These are phyloP conservation scores for Zonitis immaculata DNA, from an alignment of 2,888 invertebrate species.

Conservation along the genomic window DNA sequence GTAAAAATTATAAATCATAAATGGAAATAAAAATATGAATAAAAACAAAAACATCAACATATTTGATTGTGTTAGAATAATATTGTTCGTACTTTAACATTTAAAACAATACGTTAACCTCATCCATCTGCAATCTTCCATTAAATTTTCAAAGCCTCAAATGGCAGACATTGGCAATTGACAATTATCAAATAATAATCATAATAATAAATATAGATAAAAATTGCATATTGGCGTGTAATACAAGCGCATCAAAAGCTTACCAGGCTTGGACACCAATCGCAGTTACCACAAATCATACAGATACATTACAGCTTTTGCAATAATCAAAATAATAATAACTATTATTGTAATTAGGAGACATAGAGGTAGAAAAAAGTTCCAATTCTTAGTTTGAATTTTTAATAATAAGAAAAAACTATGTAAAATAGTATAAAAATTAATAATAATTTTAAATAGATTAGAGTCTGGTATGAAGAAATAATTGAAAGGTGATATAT, in stretches of 20 bases:
- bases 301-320: slow-evolving; percentile 1
- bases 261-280: slow-evolving; percentile 32
- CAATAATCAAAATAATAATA: too few relatives aligned
- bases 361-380: too few relatives aligned
- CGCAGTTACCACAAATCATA: slow-evolving; percentile 15
- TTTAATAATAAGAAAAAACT: too few relatives aligned
- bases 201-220: neutral
- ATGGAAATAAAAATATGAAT: slow-evolving; percentile 23
- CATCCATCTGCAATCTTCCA: slow-evolving; percentile 34
- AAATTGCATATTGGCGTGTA: slow-evolving; percentile 12
- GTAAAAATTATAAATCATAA: too few relatives aligned
- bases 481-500: too few relatives aligned
- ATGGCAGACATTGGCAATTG: slow-evolving; percentile 23
- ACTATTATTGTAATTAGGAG: too few relatives aligned
- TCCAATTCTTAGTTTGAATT: too few relatives aligned
- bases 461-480: too few relatives aligned
- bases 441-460: too few relatives aligned
- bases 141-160: slow-evolving; percentile 24
- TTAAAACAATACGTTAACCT: slow-evolving; percentile 25
- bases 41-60: slow-evolving; percentile 30
- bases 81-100: slow-evolving; percentile 15
- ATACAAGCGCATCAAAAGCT: slow-evolving; percentile 32
- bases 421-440: too few relatives aligned
- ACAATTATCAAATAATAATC: neutral
- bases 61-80: slow-evolving; percentile 30